Conservation (phyloP, 2,888 invertebrate species). For the Pyrrhia umbra region DNA sequence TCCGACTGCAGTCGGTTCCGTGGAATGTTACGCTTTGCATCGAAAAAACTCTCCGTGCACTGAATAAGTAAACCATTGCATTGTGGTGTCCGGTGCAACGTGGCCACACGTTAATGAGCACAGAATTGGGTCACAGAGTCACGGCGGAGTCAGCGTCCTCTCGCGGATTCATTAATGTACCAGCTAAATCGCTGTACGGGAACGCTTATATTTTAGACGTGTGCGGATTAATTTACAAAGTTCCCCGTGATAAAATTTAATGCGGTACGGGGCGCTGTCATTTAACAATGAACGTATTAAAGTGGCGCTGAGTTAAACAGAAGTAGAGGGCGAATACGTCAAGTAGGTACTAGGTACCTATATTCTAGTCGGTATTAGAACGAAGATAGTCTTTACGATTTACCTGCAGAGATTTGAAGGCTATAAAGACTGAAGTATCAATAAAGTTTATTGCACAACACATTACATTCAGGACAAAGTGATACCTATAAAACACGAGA, state of each 20-base stretch:
- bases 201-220: slow-evolving; percentile 52
- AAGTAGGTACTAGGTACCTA: neutral
- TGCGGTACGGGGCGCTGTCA: slow-evolving; percentile 1
- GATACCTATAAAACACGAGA: slow-evolving; percentile 27
- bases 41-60: slow-evolving; percentile 62
- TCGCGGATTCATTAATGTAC: slow-evolving; percentile 62
- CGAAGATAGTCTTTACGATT: slow-evolving; percentile 11
- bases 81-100: slow-evolving; percentile 78
- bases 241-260: slow-evolving; percentile 32
- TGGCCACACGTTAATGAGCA: slow-evolving; percentile 84
- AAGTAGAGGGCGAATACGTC: neutral
- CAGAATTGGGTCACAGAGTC: slow-evolving; percentile 77
- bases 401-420: slow-evolving; percentile 11
- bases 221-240: slow-evolving; percentile 45
- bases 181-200: slow-evolving; percentile 54
- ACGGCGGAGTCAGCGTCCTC: slow-evolving; percentile 63
- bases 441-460: slow-evolving; percentile 29
- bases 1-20: slow-evolving; percentile 51
- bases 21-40: slow-evolving; percentile 56
- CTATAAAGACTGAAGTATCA: slow-evolving; percentile 26
- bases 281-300: slow-evolving; percentile 11
- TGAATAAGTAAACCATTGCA: slow-evolving; percentile 80
- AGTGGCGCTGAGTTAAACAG: neutral
- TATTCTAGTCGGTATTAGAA: neutral
- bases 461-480: slow-evolving; percentile 27